Percentiles rank a stretch among this genome's conserved stretches.
Conservation (phyloP, 1,140 invertebrate species). For the Lutraria rhynchaena region DNA sequence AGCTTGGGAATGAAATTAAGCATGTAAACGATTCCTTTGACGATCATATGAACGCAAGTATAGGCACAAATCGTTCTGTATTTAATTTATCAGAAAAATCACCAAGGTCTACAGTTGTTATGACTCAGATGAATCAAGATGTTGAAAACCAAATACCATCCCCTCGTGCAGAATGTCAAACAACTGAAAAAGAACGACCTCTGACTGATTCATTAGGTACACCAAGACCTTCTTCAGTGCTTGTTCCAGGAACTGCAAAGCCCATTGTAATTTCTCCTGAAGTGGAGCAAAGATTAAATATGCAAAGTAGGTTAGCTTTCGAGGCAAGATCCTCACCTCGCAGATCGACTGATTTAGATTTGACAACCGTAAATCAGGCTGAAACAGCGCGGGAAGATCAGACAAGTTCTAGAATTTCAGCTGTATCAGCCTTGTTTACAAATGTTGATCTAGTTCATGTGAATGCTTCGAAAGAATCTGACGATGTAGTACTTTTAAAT, state of each 20-base stretch:
- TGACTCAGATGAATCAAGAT: constrained; percentile 19
- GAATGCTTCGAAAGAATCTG: constrained; percentile 3
- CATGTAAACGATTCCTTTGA: too few species aligned
- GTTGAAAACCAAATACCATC: too few species aligned
- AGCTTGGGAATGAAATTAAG: too few species aligned
- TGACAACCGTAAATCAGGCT: too few species aligned
- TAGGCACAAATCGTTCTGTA: too few species aligned
- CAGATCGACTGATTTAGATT: too few species aligned
- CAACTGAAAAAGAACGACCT: too few species aligned
- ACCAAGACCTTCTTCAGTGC: not conserved
- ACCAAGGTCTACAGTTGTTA: not conserved
- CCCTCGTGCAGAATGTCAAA: too few species aligned
- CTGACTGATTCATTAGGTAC: too few species aligned
- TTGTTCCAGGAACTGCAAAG: not conserved
- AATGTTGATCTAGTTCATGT: not conserved
- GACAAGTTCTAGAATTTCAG: not conserved
- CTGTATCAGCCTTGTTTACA: not conserved
- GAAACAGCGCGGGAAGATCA: too few species aligned
- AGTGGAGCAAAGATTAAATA: not conserved
- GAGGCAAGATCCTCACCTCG: not conserved
- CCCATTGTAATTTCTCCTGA: constrained; percentile 19
- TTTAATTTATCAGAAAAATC: too few species aligned
- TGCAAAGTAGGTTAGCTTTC: constrained; percentile 16
- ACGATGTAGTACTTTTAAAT: not conserved
- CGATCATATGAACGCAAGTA: too few species aligned